Evolutionary conservation across 2,113 vertebrate species (phyloP), one percentile per base, ranked within the genome.

Genomic region (Perca fluviatilis): DNA sequence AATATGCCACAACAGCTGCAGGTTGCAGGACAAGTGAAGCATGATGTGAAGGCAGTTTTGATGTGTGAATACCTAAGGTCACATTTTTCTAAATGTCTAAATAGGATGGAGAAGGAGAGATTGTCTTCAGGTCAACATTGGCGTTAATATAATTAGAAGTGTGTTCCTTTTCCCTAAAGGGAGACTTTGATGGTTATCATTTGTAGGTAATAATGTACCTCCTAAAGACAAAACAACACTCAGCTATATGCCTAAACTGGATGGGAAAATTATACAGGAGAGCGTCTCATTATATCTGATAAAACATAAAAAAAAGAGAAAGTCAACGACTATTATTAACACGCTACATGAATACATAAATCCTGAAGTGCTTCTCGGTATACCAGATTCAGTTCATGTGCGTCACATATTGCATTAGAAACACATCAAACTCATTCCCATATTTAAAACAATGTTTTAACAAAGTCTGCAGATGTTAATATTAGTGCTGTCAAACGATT

Each of bases 131-230:
- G 92, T 92, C 88, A 91, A 71, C 77, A 73, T 65, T 76, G 84
- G 83, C 57, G 77, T 87, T 90, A 89, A 92, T 91, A 90, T 89
- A 93, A 94, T 94, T 94, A 92, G 87, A 78, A 87, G 82, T 82
- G 62, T 88, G 88, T 84, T 89, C 73, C 71, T 86, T 88, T 79
- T 87, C 88, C 90, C 89, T 80, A 47, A 82, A 84, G 92, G 83
- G 63, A 58, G 71, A 69, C 74, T 87, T 77, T 88, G 82, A 91
- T 93, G 86, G 89, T 91, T 92, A 90, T 93, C 86, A 92, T 89
- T 90, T 92, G 90, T 88, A 90, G 92, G 91, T 91, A 89, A 92
- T 93, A 92, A 94, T 92, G 84, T 92, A 91, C 80, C 88, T 92
- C 91, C 92, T 87, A 82, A 93, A 92, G 88, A 91, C 92, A 90